Evolutionary conservation across 2,797 vertebrate genomes (phyloP), one percentile per base, ranked within the genome.

Genomic region (Notolepis coatsorum): DNA sequence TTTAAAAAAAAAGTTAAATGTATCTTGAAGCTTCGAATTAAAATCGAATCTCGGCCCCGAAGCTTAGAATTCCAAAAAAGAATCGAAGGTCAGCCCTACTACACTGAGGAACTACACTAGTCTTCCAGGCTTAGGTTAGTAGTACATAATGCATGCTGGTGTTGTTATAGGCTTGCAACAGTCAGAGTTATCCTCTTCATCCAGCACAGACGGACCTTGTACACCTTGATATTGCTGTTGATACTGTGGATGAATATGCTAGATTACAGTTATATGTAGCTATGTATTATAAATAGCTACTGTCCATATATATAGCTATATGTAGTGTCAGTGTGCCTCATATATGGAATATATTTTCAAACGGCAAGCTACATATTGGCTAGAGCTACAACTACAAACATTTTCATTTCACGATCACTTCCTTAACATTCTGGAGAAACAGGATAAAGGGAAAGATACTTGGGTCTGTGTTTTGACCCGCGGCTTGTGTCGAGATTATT

Each of bases 171-270:
- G 28, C 64, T 60, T 38, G 62, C 33, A 59, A 61, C 74, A 65
- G 73, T 78, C 68, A 52, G 65, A 70, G 76, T 75, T 80, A 76
- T 24, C 71, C 80, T 79, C 80, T 73, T 76, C 76, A 80, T 81
- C 52, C 71, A 82, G 68, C 72, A 60, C 68, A 73, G 85, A 82
- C 78, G 83, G 80, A 68, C 67, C 74, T 75, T 69, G 68, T 70
- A 27, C 64, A 72, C 73, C 61, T 68, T 3, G 69, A 73, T 59
- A 78, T 80, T 67, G 53, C 70, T 68, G 73, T n/a, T 52, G 66
- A 46, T n/a, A n/a, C 57, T 76, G 68, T 62, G 64, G 63, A 58
- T 59, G 75, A 69, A 71, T 65, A 53, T 65, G 68, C 65, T 59
- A 31, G 66, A 55, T 77, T 81, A 84, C 53, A 71, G 77, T 68